Evolutionary conservation across 1,140 invertebrate species (phyloP).

Genomic region (Drosophila nigromelanica): DNA sequence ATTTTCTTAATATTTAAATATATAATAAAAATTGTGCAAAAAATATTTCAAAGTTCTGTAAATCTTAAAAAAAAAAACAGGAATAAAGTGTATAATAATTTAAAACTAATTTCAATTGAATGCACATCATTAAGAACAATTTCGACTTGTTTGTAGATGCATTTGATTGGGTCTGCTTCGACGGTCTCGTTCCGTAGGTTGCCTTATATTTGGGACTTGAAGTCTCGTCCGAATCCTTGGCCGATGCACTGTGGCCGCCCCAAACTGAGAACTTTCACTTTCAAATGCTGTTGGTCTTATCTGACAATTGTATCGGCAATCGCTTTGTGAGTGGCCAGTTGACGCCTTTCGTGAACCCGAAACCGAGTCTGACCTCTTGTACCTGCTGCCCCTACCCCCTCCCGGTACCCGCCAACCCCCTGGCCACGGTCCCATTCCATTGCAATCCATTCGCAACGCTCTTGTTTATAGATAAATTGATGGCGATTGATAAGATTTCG

Average conservation of each 20-base stretch:
- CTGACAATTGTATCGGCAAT: constrained; percentile 49
- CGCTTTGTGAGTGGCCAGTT: constrained; percentile 72
- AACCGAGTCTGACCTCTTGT: constrained; percentile 40
- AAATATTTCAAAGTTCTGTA: too few relatives aligned
- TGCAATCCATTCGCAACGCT: constrained; percentile 25
- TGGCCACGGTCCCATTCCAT: neutral
- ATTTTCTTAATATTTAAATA: too few relatives aligned
- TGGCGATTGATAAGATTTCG: constrained; percentile 57
- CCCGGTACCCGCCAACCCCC: too few relatives aligned
- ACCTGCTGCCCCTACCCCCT: constrained; percentile 13
- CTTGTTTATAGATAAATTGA: constrained; percentile 50
- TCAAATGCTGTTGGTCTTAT: constrained; percentile 51
- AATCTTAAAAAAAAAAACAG: too few relatives aligned
- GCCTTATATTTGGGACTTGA: neutral
- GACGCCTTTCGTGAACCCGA: constrained; percentile 56
- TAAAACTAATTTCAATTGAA: too few relatives aligned
- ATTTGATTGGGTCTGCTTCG: neutral
- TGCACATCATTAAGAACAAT: neutral
- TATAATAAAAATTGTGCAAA: too few relatives aligned
- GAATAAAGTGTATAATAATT: too few relatives aligned
- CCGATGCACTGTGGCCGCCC: neutral
- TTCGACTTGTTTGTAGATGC: neutral
- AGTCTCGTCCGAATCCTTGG: neutral
- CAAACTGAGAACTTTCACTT: constrained; percentile 64
- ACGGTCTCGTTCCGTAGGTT: neutral